A percentile compares a stretch with the other conserved stretches of the same genome.
phyloP scores from a whole-genome alignment of 2,888 invertebrate species.

The Iphiclides podalirius region DNA sequence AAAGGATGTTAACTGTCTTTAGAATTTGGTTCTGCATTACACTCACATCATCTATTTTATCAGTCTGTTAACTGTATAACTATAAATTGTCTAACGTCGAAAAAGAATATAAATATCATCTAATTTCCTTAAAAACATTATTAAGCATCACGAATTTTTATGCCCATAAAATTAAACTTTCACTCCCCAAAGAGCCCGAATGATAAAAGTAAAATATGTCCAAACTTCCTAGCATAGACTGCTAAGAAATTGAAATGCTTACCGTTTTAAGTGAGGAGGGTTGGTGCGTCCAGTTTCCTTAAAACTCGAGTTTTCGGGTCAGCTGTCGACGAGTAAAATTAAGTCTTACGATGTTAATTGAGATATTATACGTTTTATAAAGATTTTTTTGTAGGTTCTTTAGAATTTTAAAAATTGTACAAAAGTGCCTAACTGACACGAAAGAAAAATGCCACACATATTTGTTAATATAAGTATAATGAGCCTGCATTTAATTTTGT shows the following conservation, averaged over 20 bases:
- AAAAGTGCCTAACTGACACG: no score
- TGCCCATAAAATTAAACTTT: background rate
- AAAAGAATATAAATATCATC: no score
- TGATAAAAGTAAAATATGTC: conserved; percentile 1
- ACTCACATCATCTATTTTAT: no score
- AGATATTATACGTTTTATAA: background rate
- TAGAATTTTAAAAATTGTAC: no score
- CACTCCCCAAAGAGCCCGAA: background rate
- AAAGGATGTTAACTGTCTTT: no score
- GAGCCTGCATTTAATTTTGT: no score
- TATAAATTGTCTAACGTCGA: no score
- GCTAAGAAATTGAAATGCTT: conserved; percentile 5
- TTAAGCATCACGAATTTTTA: background rate
- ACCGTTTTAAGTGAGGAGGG: conserved; percentile 12
- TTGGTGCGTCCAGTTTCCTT: background rate
- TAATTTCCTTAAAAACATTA: background rate
- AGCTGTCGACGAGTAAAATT: background rate
- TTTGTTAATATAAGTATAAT: no score
- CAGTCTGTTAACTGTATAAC: no score
- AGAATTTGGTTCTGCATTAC: no score
- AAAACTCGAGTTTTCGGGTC: conserved; percentile 3
- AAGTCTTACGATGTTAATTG: background rate
- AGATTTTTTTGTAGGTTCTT: background rate
- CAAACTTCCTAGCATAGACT: background rate
- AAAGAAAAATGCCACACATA: no score